Conservation (phyloP, 2,888 invertebrate genomes). For the Diabrotica balteata region DNA sequence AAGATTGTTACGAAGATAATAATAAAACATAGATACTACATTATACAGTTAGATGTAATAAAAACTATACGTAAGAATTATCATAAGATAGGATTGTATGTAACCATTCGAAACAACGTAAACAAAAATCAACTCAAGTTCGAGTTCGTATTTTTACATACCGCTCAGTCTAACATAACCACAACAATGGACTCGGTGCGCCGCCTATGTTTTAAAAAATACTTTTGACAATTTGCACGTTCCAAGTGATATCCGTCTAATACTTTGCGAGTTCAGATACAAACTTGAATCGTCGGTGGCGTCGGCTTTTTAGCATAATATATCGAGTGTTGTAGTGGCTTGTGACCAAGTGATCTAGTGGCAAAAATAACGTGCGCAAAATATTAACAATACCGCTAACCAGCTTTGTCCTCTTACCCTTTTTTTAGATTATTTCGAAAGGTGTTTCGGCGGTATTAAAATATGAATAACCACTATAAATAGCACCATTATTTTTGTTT, state of each 20-base stretch:
- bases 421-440: constrained; percentile 7
- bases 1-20: too few relatives aligned
- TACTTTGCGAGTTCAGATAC: constrained; percentile 24
- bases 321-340: constrained; percentile 25
- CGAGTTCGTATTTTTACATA: too few relatives aligned
- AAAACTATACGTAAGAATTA: too few relatives aligned
- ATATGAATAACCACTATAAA: constrained; percentile 18
- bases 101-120: too few relatives aligned
- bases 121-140: too few relatives aligned
- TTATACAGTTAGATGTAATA: too few relatives aligned
- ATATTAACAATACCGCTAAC: constrained; percentile 17
- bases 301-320: constrained; percentile 10
- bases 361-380: constrained; percentile 17
- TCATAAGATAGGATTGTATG: too few relatives aligned
- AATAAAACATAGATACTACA: too few relatives aligned
- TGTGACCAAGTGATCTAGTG: constrained; percentile 21
- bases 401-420: constrained; percentile 6
- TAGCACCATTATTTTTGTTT: constrained; percentile 22
- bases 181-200: constrained; percentile 7
- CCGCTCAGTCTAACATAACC: background rate
- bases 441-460: constrained; percentile 7
- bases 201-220: constrained; percentile 37
- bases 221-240: constrained; percentile 34
- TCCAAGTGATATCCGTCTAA: constrained; percentile 30
- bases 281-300: constrained; percentile 6